Conservation (phyloP, 2,888 invertebrate genomes). For the Drosophila sordidapex region DNA sequence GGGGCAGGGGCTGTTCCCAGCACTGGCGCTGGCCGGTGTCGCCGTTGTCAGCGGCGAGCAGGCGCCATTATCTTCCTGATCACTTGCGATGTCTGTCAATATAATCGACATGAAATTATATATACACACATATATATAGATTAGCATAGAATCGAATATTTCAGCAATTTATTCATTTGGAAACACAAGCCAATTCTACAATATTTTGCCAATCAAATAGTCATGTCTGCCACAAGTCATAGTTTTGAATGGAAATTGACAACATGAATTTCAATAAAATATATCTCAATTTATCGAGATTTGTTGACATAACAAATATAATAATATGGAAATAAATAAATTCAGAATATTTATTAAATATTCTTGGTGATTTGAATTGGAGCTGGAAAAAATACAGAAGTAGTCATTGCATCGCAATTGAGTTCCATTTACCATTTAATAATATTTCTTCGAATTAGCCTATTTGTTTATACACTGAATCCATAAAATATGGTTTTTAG, state of each 20-base stretch:
- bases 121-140: neutral
- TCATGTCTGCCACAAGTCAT: neutral
- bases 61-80: slow-evolving; percentile 84
- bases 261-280: neutral
- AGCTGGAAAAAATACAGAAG: neutral
- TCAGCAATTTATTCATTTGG: neutral
- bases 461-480: neutral
- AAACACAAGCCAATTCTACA: neutral
- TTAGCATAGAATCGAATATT: neutral
- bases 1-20: slow-evolving; percentile 61
- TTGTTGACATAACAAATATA: neutral
- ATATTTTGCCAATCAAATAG: neutral
- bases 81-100: slow-evolving; percentile 81
- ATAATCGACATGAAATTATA: neutral
- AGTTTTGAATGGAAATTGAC: neutral
- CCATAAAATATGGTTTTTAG: too few species aligned
- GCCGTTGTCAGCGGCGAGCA: slow-evolving; percentile 82
- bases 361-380: neutral
- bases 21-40: slow-evolving; percentile 59
- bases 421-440: neutral
- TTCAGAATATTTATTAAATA: neutral
- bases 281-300: neutral
- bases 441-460: neutral
- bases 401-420: too few species aligned
- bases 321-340: neutral